Conservation (phyloP, 2,113 vertebrate species). For the Paramisgurnus dabryanus region DNA sequence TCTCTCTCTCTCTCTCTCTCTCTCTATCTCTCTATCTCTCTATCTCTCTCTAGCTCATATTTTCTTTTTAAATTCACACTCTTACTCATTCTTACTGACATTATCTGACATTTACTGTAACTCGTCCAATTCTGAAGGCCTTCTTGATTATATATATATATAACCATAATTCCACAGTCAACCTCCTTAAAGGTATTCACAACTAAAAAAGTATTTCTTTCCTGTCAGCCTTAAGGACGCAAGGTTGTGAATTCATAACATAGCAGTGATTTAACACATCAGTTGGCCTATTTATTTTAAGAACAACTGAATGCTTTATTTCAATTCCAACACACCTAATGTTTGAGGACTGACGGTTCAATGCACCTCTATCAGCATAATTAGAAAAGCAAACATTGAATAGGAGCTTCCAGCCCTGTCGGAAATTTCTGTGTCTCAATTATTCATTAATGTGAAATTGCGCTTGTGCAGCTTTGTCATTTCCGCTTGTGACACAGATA, state of each 20-base stretch:
- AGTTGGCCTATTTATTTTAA: neutral
- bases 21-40: neutral
- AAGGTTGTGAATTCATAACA: neutral
- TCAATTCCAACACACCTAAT: neutral
- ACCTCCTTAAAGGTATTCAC: neutral
- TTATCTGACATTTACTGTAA: neutral
- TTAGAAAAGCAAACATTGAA: conserved; percentile 11
- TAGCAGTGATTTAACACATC: conserved; percentile 6
- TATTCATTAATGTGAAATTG: conserved; percentile 81
- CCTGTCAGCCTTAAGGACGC: neutral
- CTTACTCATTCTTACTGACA: too few relatives aligned
- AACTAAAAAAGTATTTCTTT: neutral
- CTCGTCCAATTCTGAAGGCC: neutral
- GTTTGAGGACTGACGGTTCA: neutral
- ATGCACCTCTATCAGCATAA: conserved; percentile 13
- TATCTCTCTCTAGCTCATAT: neutral
- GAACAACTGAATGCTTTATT: neutral
- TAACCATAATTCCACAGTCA: neutral
- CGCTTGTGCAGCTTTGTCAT: conserved; percentile 76
- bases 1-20: neutral
- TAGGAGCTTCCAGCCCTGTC: conserved; percentile 18
- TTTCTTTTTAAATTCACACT: neutral
- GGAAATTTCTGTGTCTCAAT: conserved; percentile 61
- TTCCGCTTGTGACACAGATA: conserved; percentile 67
- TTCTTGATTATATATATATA: neutral